phyloP scores from a whole-genome alignment of 2,888 invertebrate species.

The Tenthredo notha region DNA sequence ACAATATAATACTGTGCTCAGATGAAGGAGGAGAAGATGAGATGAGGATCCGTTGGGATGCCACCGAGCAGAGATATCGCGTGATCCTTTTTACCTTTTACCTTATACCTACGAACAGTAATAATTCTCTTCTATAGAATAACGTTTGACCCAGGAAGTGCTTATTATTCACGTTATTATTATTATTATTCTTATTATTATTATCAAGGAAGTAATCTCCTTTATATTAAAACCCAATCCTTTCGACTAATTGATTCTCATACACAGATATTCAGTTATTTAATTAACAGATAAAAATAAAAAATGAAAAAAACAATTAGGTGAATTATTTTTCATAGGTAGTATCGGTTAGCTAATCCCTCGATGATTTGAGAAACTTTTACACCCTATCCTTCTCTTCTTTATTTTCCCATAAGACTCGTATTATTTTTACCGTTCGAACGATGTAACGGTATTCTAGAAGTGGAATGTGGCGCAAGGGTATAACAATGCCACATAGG shows the following conservation, averaged over 20 bases:
- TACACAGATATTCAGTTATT: too few species aligned
- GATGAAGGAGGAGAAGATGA: neutral
- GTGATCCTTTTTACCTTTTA: neutral
- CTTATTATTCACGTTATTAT: too few species aligned
- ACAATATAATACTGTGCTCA: neutral
- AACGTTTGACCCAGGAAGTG: constrained; percentile 7
- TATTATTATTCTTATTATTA: neutral
- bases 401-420: neutral
- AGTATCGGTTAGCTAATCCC: neutral
- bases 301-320: too few species aligned
- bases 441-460: constrained; percentile 22
- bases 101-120: neutral
- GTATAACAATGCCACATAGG: constrained; percentile 31
- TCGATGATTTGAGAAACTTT: neutral
- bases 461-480: constrained; percentile 14
- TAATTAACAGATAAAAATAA: too few species aligned
- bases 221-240: neutral
- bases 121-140: constrained; percentile 28
- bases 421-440: constrained; percentile 25
- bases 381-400: neutral
- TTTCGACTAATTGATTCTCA: neutral
- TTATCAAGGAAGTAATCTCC: neutral
- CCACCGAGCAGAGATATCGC: neutral
- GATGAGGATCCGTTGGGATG: neutral
- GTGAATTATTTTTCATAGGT: too few species aligned